A percentile compares a stretch with the other conserved stretches of the same genome.
phyloP scores from a whole-genome alignment of 1,140 invertebrate genomes.

The Lithobius niger region DNA sequence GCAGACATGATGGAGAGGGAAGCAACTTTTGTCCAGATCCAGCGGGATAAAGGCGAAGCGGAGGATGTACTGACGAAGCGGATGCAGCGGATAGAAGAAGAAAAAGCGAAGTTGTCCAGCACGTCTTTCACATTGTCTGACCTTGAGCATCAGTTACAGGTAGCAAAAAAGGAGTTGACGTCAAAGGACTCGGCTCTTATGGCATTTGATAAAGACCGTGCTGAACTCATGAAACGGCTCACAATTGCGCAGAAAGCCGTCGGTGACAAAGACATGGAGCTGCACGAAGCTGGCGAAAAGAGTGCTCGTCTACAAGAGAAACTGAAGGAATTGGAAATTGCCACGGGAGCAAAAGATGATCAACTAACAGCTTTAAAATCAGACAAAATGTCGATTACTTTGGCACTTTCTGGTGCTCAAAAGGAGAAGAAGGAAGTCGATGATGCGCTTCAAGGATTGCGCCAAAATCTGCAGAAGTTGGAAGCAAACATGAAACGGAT shows the following conservation, averaged over 20 bases:
- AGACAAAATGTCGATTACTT: constrained; percentile 29
- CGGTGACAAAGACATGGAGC: constrained; percentile 29
- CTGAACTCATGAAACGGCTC: constrained; percentile 29
- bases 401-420: constrained; percentile 28
- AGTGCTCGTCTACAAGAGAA: constrained; percentile 29
- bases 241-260: constrained; percentile 30
- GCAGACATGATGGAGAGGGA: constrained; percentile 37
- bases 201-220: constrained; percentile 29
- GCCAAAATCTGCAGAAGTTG: constrained; percentile 32
- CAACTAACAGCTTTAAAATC: constrained; percentile 29
- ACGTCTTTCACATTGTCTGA: constrained; percentile 27
- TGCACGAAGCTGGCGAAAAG: constrained; percentile 29
- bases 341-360: constrained; percentile 24
- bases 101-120: constrained; percentile 23
- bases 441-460: constrained; percentile 28
- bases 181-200: constrained; percentile 27
- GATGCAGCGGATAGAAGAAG: constrained; percentile 31
- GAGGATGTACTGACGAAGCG: constrained; percentile 28
- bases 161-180: constrained; percentile 27
- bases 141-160: constrained; percentile 29
- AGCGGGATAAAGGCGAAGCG: constrained; percentile 28
- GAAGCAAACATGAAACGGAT: constrained; percentile 33
- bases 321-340: constrained; percentile 25
- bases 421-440: constrained; percentile 34
- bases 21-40: constrained; percentile 32